Evolutionary conservation across 2,113 vertebrate species (phyloP).

Genomic region (Gopherus flavomarginatus): DNA sequence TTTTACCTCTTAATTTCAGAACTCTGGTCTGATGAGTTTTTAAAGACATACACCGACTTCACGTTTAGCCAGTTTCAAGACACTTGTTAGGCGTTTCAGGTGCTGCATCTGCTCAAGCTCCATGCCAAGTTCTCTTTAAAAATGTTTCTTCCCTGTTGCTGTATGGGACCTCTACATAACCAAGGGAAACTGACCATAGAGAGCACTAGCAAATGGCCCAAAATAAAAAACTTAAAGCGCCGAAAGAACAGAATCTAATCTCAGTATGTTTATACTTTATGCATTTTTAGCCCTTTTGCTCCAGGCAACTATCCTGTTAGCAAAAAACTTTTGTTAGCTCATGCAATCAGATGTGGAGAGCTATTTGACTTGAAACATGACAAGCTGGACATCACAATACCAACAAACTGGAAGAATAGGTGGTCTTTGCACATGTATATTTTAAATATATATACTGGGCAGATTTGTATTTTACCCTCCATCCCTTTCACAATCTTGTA

Average conservation of each 20-base stretch:
- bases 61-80: neutral
- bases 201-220: neutral
- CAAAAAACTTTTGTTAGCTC: neutral
- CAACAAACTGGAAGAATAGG: neutral
- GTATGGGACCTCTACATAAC: neutral
- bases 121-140: neutral
- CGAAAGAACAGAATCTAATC: neutral
- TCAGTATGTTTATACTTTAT: neutral
- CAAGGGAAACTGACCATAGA: neutral
- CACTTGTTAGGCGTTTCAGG: neutral
- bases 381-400: neutral
- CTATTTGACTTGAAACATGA: neutral
- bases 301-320: neutral
- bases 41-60: neutral
- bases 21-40: neutral
- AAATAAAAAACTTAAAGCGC: neutral
- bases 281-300: neutral
- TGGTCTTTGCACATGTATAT: accelerated
- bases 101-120: neutral
- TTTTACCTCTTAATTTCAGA: neutral
- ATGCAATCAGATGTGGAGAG: neutral
- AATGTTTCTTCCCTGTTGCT: neutral
- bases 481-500: neutral
- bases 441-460: neutral
- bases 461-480: neutral